These are phyloP conservation scores for Chymomyza amoena DNA, from an alignment of 2,888 invertebrate species.

Conservation along the genomic window DNA sequence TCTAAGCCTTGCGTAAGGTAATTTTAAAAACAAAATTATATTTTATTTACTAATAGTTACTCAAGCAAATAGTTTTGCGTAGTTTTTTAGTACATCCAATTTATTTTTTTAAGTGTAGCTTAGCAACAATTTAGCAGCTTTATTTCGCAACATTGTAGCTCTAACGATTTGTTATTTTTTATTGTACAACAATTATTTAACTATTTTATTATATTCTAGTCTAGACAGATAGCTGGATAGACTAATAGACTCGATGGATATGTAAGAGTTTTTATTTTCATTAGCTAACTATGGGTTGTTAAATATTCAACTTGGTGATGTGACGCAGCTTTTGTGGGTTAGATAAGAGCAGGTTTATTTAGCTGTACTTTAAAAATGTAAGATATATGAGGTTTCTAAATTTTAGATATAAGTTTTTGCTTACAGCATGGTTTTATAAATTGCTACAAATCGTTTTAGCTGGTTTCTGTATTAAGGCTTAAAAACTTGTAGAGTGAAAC, in stretches of 20 bases:
- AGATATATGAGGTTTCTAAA: too few species aligned
- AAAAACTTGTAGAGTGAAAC: too few species aligned
- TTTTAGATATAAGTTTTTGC: too few species aligned
- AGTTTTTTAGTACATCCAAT: background rate
- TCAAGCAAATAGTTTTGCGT: background rate
- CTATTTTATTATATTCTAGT: background rate
- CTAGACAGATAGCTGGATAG: conserved; percentile 15
- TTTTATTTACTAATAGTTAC: too few species aligned
- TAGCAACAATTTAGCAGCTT: conserved; percentile 39
- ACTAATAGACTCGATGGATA: conserved; percentile 65
- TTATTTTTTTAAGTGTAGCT: conserved; percentile 37
- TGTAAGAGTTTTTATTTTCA: conserved; percentile 32
- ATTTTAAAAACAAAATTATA: background rate
- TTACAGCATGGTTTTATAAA: too few species aligned
- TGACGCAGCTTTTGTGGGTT: background rate
- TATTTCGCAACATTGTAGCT: conserved; percentile 42
- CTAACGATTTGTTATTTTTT: conserved; percentile 43
- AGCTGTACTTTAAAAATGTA: too few species aligned
- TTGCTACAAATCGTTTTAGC: too few species aligned
- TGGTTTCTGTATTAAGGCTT: too few species aligned
- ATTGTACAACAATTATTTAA: background rate
- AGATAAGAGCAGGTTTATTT: background rate
- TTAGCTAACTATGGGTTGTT: background rate
- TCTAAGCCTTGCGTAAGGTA: conserved; percentile 35
- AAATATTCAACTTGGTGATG: background rate